phyloP scores from a whole-genome alignment of 2,797 vertebrate genomes.

The Sciurus carolinensis region DNA sequence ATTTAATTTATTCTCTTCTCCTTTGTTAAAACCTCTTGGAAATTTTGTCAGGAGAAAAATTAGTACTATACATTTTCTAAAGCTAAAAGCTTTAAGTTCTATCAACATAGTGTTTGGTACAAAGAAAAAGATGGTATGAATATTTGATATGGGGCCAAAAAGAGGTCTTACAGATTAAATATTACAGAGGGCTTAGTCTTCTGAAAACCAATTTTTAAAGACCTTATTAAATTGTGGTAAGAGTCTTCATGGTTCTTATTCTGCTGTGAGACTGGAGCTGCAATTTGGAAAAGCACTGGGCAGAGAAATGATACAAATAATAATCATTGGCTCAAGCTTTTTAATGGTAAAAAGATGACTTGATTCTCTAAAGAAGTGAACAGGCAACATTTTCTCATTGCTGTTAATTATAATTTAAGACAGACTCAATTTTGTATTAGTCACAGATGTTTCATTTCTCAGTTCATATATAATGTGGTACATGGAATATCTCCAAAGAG shows the following conservation, averaged over 20 bases:
- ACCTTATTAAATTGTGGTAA: constrained; percentile 71
- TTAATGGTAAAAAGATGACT: constrained; percentile 86
- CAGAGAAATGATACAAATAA: constrained; percentile 76
- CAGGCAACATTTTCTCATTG: constrained; percentile 86
- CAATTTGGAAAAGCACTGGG: constrained; percentile 70
- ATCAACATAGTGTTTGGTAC: constrained; percentile 64
- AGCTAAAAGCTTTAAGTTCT: constrained; percentile 69
- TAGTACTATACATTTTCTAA: constrained; percentile 76
- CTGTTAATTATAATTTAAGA: constrained; percentile 88
- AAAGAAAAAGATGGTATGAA: constrained; percentile 76
- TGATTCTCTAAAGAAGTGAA: constrained; percentile 83
- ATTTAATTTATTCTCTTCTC: constrained; percentile 72
- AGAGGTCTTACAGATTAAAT: constrained; percentile 74
- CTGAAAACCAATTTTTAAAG: constrained; percentile 73
- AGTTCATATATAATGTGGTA: constrained; percentile 87
- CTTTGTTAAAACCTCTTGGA: constrained; percentile 73
- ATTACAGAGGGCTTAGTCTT: constrained; percentile 56
- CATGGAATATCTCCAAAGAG: constrained; percentile 87
- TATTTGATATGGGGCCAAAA: constrained; percentile 76
- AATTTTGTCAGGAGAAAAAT: constrained; percentile 75
- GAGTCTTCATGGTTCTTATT: constrained; percentile 71
- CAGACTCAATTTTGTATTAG: constrained; percentile 88
- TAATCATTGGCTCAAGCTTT: constrained; percentile 81
- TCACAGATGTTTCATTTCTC: constrained; percentile 88
- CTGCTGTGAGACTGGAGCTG: constrained; percentile 60